Evolutionary conservation across 2,888 invertebrate genomes (phyloP), one percentile per base, ranked within the genome.

Genomic region (Epirrhoe alternata): DNA sequence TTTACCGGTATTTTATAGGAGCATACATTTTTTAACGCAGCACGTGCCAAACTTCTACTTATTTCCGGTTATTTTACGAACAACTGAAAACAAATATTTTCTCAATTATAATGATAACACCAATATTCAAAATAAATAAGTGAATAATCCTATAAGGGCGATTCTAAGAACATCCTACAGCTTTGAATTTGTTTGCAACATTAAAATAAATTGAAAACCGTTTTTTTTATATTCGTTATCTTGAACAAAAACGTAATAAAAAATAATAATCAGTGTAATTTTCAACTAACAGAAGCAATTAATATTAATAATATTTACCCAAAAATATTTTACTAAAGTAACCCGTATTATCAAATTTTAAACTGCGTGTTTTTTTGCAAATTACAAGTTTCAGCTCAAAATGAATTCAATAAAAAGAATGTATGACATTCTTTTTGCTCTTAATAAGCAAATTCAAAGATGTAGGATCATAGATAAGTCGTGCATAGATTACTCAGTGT

Each of bases 61-160:
- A 53, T 47, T 55, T 49, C 51, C 57, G 72, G 72, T 38, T 55
- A 66, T 73, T 71, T 64, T 64, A 54, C 54, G 55, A 51, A 66
- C 69, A 58, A 84, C 84, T 80, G 84, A 24, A 24, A 24, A 24
- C 24, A 24, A 24, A n/a, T 86, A 84, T 88, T 63, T 79, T 81
- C 80, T 79, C 84, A 80, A 71, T 76, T 76, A 78, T 84, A 84
- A 83, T 71, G 77, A 86, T 86, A 90, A 92, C 90, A 92, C 92
- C 91, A 92, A 92, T 75, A 79, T 78, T 85, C 88, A 85, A 82
- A 86, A 84, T 88, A 82, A 86, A 84, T 88, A 85, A 84, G 77
- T 78, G 73, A 74, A 74, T 79, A 83, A 85, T 86, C 86, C 87
- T 87, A 74, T 84, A 87, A 89, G 88, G 87, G 84, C 76, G 80